Base-by-base conservation (phyloP, 1,140 invertebrate species). In the Hirudo medicinalis region DNA sequence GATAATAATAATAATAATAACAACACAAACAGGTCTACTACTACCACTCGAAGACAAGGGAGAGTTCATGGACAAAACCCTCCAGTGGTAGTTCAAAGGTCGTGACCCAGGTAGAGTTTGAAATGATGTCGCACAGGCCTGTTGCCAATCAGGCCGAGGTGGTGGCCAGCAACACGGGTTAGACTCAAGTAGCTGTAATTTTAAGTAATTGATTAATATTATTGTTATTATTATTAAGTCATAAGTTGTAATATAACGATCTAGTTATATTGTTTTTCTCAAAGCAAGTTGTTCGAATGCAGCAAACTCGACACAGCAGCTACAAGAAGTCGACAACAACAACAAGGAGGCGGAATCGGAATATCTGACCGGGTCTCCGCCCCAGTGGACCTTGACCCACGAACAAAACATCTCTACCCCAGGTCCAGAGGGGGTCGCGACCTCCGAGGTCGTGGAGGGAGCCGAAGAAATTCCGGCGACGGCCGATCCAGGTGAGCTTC, bases 51-150 rank as follows among this genome's bases (percentile, higher is more conserved):
- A 85, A 91, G 72, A 94, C 93, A 0, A 85, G 95, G 76, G 95
- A 98, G 83, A 96, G 94, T 6, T 95, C 92, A 0, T 99, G 96
- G 96, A 93, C 89, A 2, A 91, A 93, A 80, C 96, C 96, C 19
- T 32, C 57, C 11, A 11, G 29, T 22, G 88, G 89, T 72, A 88
- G 88, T 81, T 88, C 92, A 27, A 94, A 94, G 82, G 89, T 97
- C 53, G 89, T 97, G 79, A 89, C 90, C 0, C 94, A 97, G 83
- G 86, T 89, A 79, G 89, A 92, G 77, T 77, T 82, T 25, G 79
- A 81, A 74, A 73, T 75, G 36, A 80, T 81, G 57, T 43, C 71
- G 0, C 60, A 72, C 63, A 40, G 54, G 54, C 43, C 72, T 25
- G 9, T 6, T 15, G 22, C 17, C 29, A 63, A 32, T 63, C 22